Conservation (phyloP, 2,888 invertebrate genomes). For the Parnassius mnemosyne region DNA sequence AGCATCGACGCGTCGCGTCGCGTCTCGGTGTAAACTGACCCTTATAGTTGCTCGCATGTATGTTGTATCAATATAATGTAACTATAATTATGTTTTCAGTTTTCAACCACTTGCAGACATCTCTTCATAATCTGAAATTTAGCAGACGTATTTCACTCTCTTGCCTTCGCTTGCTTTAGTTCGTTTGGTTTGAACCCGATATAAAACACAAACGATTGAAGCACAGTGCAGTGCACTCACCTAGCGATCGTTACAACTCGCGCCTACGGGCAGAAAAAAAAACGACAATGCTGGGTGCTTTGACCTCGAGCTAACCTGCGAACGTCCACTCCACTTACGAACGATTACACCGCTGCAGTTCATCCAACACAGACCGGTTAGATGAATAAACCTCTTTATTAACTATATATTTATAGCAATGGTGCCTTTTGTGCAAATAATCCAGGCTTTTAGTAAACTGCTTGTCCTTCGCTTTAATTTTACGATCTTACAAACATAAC, state of each 20-base stretch:
- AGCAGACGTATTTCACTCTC: too few relatives aligned
- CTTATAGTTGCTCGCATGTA: too few relatives aligned
- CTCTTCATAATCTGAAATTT: too few relatives aligned
- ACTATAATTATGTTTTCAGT: too few relatives aligned
- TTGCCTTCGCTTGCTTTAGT: too few relatives aligned
- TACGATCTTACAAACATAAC: background rate
- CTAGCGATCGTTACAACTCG: conserved; percentile 22
- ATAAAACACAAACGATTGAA: conserved; percentile 2
- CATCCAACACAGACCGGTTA: conserved; percentile 13
- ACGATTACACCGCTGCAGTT: conserved; percentile 7
- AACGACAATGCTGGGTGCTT: conserved; percentile 41
- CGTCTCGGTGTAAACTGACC: too few relatives aligned
- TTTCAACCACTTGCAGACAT: too few relatives aligned
- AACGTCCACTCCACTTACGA: conserved; percentile 14
- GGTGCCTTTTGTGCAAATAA: conserved; percentile 9
- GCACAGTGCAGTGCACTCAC: conserved; percentile 21
- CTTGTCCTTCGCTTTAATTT: conserved; percentile 2
- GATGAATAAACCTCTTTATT: conserved; percentile 17
- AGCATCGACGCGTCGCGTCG: too few relatives aligned
- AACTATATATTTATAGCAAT: conserved; percentile 10
- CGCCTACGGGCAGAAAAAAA: conserved; percentile 28
- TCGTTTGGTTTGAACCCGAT: too few relatives aligned
- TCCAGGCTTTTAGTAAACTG: conserved; percentile 3
- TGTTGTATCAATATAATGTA: too few relatives aligned
- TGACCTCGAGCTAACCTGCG: conserved; percentile 38